Evolutionary conservation across 2,888 invertebrate genomes (phyloP).

Genomic region (Erebia epiphron): DNA sequence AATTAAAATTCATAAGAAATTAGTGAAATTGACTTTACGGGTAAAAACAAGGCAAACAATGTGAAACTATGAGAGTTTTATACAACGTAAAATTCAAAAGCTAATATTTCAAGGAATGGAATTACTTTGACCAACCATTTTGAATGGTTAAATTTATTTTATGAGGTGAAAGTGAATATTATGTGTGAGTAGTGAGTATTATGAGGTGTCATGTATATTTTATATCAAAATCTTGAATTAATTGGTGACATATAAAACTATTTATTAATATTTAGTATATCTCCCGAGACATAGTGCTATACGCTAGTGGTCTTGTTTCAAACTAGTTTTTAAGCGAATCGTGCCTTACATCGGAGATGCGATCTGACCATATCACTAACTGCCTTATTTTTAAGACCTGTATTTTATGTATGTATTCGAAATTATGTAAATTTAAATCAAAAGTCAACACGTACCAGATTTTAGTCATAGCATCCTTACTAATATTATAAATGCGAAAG

Average conservation of each 20-base stretch:
- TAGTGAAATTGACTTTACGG: neutral
- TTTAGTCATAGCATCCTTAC: no score
- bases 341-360: constrained; percentile 56
- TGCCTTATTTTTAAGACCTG: constrained; percentile 23
- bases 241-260: neutral
- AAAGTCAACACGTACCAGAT: no score
- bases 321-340: constrained; percentile 35
- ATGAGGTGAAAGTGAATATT: neutral
- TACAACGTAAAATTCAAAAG: no score
- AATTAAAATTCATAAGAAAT: neutral
- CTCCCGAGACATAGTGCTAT: neutral
- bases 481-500: no score
- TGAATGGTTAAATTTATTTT: neutral
- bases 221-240: constrained; percentile 3
- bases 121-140: no score
- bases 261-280: constrained; percentile 7
- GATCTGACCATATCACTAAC: constrained; percentile 37
- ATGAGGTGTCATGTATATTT: neutral
- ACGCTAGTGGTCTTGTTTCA: constrained; percentile 4
- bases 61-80: neutral
- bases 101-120: no score
- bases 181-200: no score
- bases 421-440: neutral
- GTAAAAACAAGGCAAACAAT: neutral
- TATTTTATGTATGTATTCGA: constrained; percentile 3